Conservation (phyloP, 53 echinoderm and acorn worm species). For the Hippasteria phrygiana region DNA sequence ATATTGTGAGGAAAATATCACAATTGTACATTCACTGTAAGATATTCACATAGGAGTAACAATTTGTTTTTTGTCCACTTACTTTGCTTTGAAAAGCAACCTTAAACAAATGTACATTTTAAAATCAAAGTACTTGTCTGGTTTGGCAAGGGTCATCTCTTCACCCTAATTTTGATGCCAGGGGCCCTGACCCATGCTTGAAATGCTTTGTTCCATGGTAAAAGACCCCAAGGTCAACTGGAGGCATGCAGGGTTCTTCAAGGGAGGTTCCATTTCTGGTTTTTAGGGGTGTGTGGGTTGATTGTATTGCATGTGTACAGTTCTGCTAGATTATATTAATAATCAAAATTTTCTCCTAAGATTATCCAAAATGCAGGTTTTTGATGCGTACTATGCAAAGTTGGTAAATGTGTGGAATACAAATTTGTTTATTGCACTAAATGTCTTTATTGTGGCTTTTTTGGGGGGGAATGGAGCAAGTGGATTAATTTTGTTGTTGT, state of each 20-base stretch:
- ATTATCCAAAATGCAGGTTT: too few relatives aligned
- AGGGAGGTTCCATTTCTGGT: conserved; percentile 45
- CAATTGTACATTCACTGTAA: background rate
- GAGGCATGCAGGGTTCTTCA: conserved; percentile 58
- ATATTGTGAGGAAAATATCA: background rate
- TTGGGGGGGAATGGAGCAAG: too few relatives aligned
- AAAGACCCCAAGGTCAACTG: conserved; percentile 60
- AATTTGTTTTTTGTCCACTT: background rate
- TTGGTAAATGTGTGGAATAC: too few relatives aligned
- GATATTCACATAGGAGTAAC: background rate
- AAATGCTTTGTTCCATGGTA: conserved; percentile 65
- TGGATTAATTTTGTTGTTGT: too few relatives aligned
- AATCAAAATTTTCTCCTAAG: too few relatives aligned
- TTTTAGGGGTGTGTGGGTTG: background rate
- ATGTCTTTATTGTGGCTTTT: too few relatives aligned
- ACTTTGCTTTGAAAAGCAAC: conserved; percentile 3
- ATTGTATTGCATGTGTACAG: background rate
- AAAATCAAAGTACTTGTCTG: background rate
- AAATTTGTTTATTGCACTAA: too few relatives aligned
- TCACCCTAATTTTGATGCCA: conserved; percentile 56
- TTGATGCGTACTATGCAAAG: too few relatives aligned
- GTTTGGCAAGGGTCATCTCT: conserved; percentile 36
- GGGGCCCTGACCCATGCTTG: conserved; percentile 61
- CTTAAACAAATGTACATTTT: background rate
- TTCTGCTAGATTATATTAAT: too few relatives aligned